These are phyloP conservation scores for Pachydiplax longipennis DNA, from an alignment of 2,888 invertebrate genomes.

Conservation along the genomic window DNA sequence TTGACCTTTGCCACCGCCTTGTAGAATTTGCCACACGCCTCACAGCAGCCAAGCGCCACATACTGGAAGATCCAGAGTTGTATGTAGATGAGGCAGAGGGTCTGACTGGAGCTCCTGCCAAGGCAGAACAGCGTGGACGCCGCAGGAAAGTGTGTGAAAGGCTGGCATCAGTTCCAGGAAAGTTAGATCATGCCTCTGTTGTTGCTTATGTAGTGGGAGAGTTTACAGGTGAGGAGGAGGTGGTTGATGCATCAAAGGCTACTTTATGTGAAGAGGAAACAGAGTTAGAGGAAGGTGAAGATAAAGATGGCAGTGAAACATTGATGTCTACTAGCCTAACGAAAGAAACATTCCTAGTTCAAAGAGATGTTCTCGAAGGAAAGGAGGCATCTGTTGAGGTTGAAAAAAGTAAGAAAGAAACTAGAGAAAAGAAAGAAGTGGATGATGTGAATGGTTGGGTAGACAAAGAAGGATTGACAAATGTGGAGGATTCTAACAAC, in stretches of 20 bases:
- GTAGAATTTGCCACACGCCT: constrained; percentile 80
- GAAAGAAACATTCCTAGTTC: background rate
- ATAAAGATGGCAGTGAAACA: background rate
- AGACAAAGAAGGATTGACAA: background rate
- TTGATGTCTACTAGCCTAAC: background rate
- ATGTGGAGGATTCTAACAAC: background rate
- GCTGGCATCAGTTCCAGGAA: constrained; percentile 81
- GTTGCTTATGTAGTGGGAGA: constrained; percentile 80
- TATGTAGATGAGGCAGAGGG: constrained; percentile 62
- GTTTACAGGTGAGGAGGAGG: background rate
- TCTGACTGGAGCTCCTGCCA: constrained; percentile 61
- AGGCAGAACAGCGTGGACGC: constrained; percentile 71
- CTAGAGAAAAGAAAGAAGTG: background rate
- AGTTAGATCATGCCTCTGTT: constrained; percentile 87
- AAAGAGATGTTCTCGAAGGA: background rate
- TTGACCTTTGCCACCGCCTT: constrained; percentile 73
- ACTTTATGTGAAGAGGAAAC: background rate
- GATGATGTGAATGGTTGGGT: background rate
- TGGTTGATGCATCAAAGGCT: background rate
- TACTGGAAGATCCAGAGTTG: constrained; percentile 81
- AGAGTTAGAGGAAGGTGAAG: background rate
- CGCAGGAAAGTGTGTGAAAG: constrained; percentile 76
- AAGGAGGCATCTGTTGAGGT: background rate
- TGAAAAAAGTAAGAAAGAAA: background rate
- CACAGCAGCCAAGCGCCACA: constrained; percentile 81